Evolutionary conservation across 2,113 vertebrate species (phyloP), one percentile per base, ranked within the genome.

Genomic region (Cyphomyrus discorhynchus): DNA sequence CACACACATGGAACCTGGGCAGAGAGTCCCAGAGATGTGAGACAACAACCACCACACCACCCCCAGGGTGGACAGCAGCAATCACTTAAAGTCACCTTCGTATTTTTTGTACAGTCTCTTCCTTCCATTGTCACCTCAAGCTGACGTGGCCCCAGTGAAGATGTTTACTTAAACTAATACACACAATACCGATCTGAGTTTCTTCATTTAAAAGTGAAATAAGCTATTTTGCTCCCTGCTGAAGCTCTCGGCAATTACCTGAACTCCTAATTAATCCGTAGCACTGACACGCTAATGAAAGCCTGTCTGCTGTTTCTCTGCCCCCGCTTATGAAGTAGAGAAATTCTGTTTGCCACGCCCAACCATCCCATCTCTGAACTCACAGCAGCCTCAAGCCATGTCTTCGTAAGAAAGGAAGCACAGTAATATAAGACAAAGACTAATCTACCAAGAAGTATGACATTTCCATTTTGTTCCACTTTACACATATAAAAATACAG

Each of bases 251-350:
- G 52, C 77, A 80, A 89, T 85, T 89, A 89, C 53, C 89, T 84
- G 52, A 9, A 24, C 89, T 89, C 31, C 80, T 85, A 89, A 89
- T 89, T 84, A 89, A 85, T 89, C 50, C 89, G 21, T 66, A 80
- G 80, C 80, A 47, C 50, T 84, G 80, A 62, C 80, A 84, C 13
- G 50, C 53, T 53, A 83, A 62, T 84, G 89, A 89, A 83, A 85
- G 89, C 80, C 80, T 89, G 89, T 77, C 52, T 84, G 89, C 39
- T 85, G 35, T 62, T 31, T 84, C 35, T 89, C 74, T 85, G 89
- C 21, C 77, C 88, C 56, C 88, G 45, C 46, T 58, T 58, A 58
- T 8, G 56, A 89, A 89, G 88, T 39, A 19, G 42, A 53, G 80
- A 52, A 66, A 85, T 89, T 89, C 35, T 58, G 77, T 17, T 58